These are phyloP conservation scores for Gymnoscopelus braueri DNA, from an alignment of 2,797 vertebrate genomes.

Conservation along the genomic window DNA sequence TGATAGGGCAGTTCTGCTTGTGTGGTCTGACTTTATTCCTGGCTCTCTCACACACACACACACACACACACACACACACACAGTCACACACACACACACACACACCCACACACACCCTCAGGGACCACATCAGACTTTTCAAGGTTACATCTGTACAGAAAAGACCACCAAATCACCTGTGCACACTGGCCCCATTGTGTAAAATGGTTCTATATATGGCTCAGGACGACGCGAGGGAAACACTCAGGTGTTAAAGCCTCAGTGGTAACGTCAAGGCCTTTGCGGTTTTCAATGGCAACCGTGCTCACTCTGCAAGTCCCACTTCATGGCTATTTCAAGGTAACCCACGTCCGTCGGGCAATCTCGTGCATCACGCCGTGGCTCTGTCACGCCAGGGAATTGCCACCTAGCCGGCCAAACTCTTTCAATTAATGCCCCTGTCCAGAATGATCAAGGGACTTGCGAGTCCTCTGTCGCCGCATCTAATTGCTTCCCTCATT, in stretches of 20 bases:
- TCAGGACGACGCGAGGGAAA: neutral
- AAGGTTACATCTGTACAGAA: neutral
- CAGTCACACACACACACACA: slow-evolving; percentile 1
- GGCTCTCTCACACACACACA: neutral
- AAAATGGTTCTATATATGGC: neutral
- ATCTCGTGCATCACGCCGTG: neutral
- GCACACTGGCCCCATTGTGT: neutral
- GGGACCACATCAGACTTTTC: neutral
- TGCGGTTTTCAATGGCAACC: neutral
- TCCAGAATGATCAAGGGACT: neutral
- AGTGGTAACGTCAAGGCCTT: neutral
- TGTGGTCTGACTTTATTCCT: slow-evolving; percentile 8
- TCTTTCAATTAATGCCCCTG: slow-evolving; percentile 14
- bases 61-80: neutral
- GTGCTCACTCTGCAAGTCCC: neutral
- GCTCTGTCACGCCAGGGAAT: neutral
- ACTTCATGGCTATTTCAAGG: neutral
- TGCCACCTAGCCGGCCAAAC: neutral
- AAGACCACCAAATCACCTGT: neutral
- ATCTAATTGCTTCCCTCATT: slow-evolving; percentile 33
- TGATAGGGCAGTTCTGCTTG: slow-evolving; percentile 8
- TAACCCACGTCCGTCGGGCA: neutral
- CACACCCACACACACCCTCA: neutral
- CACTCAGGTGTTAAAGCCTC: neutral
- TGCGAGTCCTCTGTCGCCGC: slow-evolving; percentile 17